phyloP scores from a whole-genome alignment of 1,140 invertebrate genomes.

The Aphidius ervi region DNA sequence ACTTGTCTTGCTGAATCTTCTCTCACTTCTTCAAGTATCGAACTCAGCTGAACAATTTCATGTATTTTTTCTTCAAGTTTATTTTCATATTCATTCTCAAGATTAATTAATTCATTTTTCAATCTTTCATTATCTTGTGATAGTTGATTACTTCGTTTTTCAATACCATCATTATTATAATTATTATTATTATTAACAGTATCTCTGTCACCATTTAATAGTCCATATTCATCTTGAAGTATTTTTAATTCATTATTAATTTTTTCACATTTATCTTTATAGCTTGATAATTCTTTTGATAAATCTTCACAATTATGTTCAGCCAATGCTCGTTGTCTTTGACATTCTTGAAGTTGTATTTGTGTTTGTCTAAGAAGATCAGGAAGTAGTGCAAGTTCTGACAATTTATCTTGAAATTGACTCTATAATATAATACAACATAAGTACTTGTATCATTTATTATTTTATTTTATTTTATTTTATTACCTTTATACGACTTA shows the following conservation, averaged over 20 bases:
- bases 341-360: constrained; percentile 65
- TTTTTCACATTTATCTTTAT: constrained; percentile 55
- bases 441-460: background rate
- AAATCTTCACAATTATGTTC: constrained; percentile 62
- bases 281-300: constrained; percentile 55
- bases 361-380: constrained; percentile 71
- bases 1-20: constrained; percentile 71
- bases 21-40: constrained; percentile 63
- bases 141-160: constrained; percentile 52
- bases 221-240: constrained; percentile 35
- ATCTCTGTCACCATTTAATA: constrained; percentile 35
- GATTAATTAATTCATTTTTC: constrained; percentile 46
- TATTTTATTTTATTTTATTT: background rate
- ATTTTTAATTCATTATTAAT: constrained; percentile 36
- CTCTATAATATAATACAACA: constrained; percentile 30
- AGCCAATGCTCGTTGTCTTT: constrained; percentile 60
- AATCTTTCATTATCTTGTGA: constrained; percentile 54
- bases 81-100: constrained; percentile 36
- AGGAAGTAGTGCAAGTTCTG: constrained; percentile 67
- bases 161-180: constrained; percentile 51
- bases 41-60: constrained; percentile 59
- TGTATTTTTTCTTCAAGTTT: constrained; percentile 47
- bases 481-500: constrained; percentile 65
- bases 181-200: constrained; percentile 47
- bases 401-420: constrained; percentile 71